phyloP scores from a whole-genome alignment of 2,113 vertebrate species.

The Vombatus ursinus region DNA sequence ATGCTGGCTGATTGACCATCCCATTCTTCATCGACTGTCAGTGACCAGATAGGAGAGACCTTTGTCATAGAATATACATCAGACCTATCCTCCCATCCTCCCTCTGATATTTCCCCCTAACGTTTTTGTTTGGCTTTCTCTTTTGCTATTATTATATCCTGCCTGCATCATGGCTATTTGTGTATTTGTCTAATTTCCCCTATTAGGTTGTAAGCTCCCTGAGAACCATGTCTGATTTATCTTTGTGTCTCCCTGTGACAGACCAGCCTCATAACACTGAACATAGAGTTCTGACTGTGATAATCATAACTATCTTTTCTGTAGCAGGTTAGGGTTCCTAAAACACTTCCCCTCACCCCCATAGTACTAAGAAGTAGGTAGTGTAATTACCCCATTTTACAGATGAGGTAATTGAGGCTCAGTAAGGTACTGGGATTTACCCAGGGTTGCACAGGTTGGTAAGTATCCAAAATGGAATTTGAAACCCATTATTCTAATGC shows the following conservation, averaged over 20 bases:
- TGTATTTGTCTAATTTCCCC: neutral
- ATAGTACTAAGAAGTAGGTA: neutral
- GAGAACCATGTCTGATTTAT: neutral
- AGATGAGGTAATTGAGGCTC: conserved; percentile 37
- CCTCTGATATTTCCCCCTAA: neutral
- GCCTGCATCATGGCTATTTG: neutral
- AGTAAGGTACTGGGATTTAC: conserved; percentile 19
- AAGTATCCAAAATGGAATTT: neutral
- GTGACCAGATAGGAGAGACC: neutral
- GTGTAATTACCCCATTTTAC: conserved; percentile 6
- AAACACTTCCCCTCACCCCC: neutral
- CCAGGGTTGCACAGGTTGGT: conserved; percentile 6
- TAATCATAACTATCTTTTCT: neutral
- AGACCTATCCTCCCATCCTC: neutral
- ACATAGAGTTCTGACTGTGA: neutral
- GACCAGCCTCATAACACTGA: neutral
- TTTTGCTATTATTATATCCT: neutral
- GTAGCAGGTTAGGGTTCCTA: neutral
- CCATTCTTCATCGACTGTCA: neutral
- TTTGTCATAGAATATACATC: neutral
- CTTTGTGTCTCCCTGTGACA: neutral
- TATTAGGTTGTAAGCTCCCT: neutral
- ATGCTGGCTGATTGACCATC: conserved; percentile 15
- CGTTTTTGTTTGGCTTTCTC: neutral
- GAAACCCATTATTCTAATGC: neutral